Base-by-base conservation (phyloP, 2,888 invertebrate species). In the Drosophila yooni region DNA sequence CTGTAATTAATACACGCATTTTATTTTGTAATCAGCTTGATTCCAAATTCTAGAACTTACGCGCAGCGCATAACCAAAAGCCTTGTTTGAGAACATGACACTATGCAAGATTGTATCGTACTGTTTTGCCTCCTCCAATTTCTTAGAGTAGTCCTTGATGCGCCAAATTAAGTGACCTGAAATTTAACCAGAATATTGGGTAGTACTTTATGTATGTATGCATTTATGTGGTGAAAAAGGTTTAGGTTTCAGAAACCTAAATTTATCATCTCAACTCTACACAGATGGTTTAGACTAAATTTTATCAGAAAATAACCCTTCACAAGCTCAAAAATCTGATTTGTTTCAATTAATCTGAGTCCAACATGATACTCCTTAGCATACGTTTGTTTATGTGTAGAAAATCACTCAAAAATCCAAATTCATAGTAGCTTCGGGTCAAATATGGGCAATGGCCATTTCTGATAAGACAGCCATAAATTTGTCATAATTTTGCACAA, bases 51-150 rank as follows among this genome's bases (percentile, higher is more conserved):
- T 29, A 8, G n/a, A n/a, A 82, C 91, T 89, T 93, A 96, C 96
- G 92, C 96, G 94, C 27, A 97, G 91, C 4, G 95, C 95, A 91
- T 97, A 97, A n/a, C 97, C 96, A 81, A 95, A 96, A 72, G 95
- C 95, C 85, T 95, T 95, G 48, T 95, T 95, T 48, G 95, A 94
- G 91, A 97, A 96, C 74, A 95, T 93, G 0, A 96, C 95, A 83
- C 96, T 96, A 74, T 94, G 95, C 2, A 96, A 88, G 0, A 95
- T 94, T 0, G 94, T 94, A 73, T 95, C 95, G 54, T 94, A 95
- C 51, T 95, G 95, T 81, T 95, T 96, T 0, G 96, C 95, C 27
- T 95, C 95, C 59, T 94, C 95, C 94, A 97, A 94, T 76, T 96
- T 95, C 13, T 94, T 93, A 0, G 94, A 92, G 84, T 95, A 96